Percentiles rank a stretch among this genome's conserved stretches.
Evolutionary conservation across 2,797 vertebrate genomes (phyloP).

Genomic region (Necrosyrtes monachus): DNA sequence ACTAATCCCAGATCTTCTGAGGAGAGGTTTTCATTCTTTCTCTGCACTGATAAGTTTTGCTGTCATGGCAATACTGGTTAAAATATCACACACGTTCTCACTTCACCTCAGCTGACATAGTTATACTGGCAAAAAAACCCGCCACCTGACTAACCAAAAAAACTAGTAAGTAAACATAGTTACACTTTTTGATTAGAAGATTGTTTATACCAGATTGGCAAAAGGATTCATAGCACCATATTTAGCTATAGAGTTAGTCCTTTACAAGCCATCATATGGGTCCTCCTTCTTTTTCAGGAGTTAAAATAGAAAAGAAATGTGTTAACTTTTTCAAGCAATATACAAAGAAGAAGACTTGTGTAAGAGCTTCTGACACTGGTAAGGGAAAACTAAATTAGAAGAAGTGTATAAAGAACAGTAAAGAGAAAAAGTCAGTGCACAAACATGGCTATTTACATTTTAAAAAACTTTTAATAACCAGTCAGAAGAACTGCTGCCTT

Average conservation of each 20-base stretch:
- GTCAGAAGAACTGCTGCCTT: background rate
- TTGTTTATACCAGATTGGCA: background rate
- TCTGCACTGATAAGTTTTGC: background rate
- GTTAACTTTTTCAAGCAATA: background rate
- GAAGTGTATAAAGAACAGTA: background rate
- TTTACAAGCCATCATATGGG: background rate
- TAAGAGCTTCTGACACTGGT: background rate
- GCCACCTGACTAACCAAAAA: background rate
- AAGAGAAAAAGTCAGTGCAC: background rate
- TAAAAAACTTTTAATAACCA: background rate
- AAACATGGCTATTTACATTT: background rate
- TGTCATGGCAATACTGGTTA: background rate
- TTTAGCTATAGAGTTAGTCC: background rate
- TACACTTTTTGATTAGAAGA: background rate
- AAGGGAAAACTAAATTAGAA: background rate
- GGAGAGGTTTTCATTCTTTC: background rate
- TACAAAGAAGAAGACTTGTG: background rate
- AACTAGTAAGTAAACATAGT: accelerated
- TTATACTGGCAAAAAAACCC: background rate
- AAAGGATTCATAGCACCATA: background rate
- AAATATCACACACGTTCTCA: background rate
- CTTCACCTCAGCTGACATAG: background rate
- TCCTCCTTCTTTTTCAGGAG: background rate
- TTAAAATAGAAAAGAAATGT: background rate
- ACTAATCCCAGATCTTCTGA: background rate